phyloP scores from a whole-genome alignment of 2,797 vertebrate species.

The Adrianichthys oophorus region DNA sequence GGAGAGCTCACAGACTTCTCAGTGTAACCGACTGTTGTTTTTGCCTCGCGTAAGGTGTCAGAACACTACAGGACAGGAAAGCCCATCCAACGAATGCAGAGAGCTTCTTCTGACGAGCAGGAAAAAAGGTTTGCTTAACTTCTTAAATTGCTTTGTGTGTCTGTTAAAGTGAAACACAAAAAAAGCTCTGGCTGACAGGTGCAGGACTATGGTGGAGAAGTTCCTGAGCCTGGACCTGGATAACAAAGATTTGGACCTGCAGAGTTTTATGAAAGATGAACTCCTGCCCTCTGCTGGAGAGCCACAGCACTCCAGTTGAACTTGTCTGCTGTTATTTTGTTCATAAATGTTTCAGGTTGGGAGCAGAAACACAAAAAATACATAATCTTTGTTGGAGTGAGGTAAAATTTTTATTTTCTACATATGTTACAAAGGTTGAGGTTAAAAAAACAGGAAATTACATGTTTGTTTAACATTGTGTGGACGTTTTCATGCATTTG shows the following conservation, averaged over 20 bases:
- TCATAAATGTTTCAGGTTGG: conserved; percentile 5
- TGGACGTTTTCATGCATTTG: conserved; percentile 4
- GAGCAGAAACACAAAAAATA: not conserved
- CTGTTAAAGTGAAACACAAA: not conserved
- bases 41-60: conserved; percentile 76
- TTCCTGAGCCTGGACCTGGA: conserved; percentile 89
- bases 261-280: conserved; percentile 83
- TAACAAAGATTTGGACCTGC: conserved; percentile 81
- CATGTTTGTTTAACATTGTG: not conserved
- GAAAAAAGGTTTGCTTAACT: conserved; percentile 70
- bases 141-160: not conserved
- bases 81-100: conserved; percentile 77
- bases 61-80: conserved; percentile 81
- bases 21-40: not conserved
- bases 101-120: conserved; percentile 71
- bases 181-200: conserved; percentile 68
- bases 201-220: conserved; percentile 81
- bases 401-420: conserved; percentile 1
- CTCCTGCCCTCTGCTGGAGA: conserved; percentile 79
- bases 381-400: not conserved
- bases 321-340: conserved; percentile 16
- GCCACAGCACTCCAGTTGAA: conserved; percentile 45
- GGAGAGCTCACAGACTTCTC: conserved; percentile 6
- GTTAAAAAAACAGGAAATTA: not conserved
- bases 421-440: conserved; percentile 2